Percentiles rank a stretch among this genome's conserved stretches.
Conservation (phyloP, 2,113 vertebrate species). For the Mobula hypostoma region DNA sequence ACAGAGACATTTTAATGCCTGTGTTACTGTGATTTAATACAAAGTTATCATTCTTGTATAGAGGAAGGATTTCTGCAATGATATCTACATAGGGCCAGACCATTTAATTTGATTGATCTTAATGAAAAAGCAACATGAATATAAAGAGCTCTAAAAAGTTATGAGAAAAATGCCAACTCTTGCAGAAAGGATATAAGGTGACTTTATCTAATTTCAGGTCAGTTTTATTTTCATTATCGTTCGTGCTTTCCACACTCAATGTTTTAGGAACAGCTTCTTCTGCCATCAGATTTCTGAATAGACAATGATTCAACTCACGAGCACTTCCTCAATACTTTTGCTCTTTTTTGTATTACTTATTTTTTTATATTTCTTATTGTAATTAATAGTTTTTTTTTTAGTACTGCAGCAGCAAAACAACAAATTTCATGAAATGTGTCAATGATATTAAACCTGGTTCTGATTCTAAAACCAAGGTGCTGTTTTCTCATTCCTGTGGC, state of each 20-base stretch:
- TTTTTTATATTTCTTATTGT: too few relatives aligned
- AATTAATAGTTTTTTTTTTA: too few relatives aligned
- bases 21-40: neutral
- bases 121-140: neutral
- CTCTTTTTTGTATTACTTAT: too few relatives aligned
- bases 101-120: neutral
- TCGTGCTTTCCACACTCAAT: neutral
- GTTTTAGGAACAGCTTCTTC: too few relatives aligned
- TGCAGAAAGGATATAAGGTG: neutral
- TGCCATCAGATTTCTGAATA: too few relatives aligned
- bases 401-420: too few relatives aligned
- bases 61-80: neutral
- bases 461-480: neutral
- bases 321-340: too few relatives aligned
- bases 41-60: neutral
- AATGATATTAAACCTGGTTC: too few relatives aligned
- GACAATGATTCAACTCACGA: too few relatives aligned
- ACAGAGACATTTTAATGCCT: neutral
- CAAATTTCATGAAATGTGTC: too few relatives aligned
- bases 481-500: neutral
- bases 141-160: neutral
- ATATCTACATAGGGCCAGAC: neutral
- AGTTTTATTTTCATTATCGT: neutral
- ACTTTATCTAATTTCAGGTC: neutral
- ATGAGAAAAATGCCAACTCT: neutral